A percentile compares a stretch with the other conserved stretches of the same genome.
Conservation (phyloP, 2,113 vertebrate genomes). For the Vombatus ursinus region DNA sequence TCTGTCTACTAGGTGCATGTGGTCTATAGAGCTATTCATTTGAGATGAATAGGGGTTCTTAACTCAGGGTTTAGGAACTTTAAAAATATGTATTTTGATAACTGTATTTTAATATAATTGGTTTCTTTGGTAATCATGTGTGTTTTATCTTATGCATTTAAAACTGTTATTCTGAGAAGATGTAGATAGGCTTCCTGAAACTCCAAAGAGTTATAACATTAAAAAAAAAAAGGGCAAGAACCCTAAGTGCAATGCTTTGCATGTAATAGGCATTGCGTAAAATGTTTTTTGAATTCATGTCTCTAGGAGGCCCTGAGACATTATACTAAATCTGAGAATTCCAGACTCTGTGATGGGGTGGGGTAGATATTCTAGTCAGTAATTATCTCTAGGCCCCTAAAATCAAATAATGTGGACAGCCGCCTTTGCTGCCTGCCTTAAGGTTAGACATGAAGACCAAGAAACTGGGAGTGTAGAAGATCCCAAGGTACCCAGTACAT, state of each 20-base stretch:
- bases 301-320: neutral
- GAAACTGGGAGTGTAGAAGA: slow-evolving; percentile 60
- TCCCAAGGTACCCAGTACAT: slow-evolving; percentile 58
- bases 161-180: neutral
- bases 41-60: neutral
- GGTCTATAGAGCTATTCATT: neutral
- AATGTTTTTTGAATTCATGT: neutral
- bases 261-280: neutral
- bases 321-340: neutral
- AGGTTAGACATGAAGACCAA: neutral
- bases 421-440: neutral
- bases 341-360: neutral
- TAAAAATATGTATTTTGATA: neutral
- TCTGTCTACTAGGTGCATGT: neutral
- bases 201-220: neutral
- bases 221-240: neutral
- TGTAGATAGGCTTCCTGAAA: neutral
- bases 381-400: neutral
- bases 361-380: neutral
- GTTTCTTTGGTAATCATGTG: neutral
- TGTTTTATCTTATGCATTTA: neutral
- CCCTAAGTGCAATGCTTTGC: neutral
- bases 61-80: neutral
- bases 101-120: neutral
- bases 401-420: neutral